A percentile compares a stretch with the other conserved stretches of the same genome.
Evolutionary conservation across 2,888 invertebrate species (phyloP).

Genomic region (Sisyra nigra): DNA sequence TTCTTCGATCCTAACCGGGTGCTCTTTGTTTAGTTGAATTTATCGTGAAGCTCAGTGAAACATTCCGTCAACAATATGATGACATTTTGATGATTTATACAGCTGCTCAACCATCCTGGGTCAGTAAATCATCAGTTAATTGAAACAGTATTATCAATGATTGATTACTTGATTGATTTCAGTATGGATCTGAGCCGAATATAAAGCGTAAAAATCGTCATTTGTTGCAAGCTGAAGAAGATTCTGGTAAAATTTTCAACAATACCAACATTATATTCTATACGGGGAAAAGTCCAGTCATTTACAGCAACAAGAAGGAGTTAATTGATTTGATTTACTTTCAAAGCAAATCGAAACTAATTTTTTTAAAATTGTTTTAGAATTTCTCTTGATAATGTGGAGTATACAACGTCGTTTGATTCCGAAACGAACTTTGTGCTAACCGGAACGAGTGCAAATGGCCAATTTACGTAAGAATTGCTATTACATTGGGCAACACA

Average conservation of each 20-base stretch:
- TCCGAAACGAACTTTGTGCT: no score
- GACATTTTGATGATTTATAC: slow-evolving; percentile 41
- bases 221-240: slow-evolving; percentile 4
- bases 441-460: no score
- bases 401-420: no score
- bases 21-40: slow-evolving; percentile 26
- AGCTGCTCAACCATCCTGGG: slow-evolving; percentile 36
- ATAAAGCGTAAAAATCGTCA: slow-evolving; percentile 2
- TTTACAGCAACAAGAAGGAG: no score
- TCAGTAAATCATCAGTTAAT: slow-evolving; percentile 14
- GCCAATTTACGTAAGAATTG: no score
- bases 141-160: no score
- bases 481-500: no score
- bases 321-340: no score
- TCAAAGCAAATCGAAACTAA: no score
- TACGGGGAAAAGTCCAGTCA: background rate
- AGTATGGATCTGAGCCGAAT: slow-evolving; percentile 4
- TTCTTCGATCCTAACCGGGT: background rate
- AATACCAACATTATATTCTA: background rate
- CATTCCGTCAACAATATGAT: slow-evolving; percentile 27
- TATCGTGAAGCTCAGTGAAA: slow-evolving; percentile 34
- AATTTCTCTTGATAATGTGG: no score
- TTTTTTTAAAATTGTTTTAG: no score
- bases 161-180: no score
- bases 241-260: background rate